Evolutionary conservation across 2,797 vertebrate species (phyloP).

Genomic region (Rhinoraja longicauda): DNA sequence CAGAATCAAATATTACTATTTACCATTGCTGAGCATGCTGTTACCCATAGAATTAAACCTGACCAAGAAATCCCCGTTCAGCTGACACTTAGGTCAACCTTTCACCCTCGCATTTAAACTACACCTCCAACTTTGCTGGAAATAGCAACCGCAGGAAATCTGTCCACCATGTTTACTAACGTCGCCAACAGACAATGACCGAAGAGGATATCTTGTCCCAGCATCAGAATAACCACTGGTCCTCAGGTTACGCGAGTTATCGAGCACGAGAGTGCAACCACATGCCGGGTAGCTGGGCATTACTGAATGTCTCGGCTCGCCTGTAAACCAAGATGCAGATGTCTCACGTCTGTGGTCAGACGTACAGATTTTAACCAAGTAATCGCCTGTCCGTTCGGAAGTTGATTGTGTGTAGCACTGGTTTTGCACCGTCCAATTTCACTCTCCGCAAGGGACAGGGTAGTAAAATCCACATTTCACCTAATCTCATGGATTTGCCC

Average conservation of each 20-base stretch:
- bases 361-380: not conserved
- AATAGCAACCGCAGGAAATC: not conserved
- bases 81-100: not conserved
- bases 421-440: not conserved
- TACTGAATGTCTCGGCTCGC: not conserved
- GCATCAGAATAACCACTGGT: not conserved
- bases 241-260: not conserved
- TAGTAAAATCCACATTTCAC: not conserved
- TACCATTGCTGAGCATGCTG: not conserved
- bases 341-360: not conserved
- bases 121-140: not conserved
- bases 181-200: not conserved
- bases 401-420: not conserved
- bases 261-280: not conserved
- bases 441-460: not conserved
- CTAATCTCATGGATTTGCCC: not conserved
- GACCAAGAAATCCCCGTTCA: not conserved
- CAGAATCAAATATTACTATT: conserved; percentile 11
- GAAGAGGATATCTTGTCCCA: not conserved
- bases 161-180: not conserved
- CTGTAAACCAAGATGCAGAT: not conserved
- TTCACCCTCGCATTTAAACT: not conserved
- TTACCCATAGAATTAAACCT: not conserved
- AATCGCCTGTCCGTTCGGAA: not conserved
- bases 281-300: not conserved